phyloP scores from a whole-genome alignment of 2,888 invertebrate genomes.

The Odontocolon sp. region DNA sequence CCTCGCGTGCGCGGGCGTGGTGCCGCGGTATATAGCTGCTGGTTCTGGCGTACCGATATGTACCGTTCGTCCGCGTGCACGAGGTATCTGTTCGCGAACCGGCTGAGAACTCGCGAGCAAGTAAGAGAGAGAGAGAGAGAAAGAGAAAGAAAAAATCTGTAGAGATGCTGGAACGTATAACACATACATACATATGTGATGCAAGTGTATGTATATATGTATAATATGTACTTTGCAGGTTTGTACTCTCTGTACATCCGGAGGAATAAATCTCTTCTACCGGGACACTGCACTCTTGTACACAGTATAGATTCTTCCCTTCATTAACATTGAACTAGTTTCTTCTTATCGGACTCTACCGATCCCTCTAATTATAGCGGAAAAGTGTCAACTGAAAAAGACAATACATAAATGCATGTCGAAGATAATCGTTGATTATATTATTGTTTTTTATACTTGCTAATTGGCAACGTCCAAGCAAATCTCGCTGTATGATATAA shows the following conservation, averaged over 20 bases:
- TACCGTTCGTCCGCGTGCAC: slow-evolving; percentile 37
- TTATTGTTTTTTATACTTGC: not conserved
- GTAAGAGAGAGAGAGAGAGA: too few relatives aligned
- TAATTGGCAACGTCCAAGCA: not conserved
- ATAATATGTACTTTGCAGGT: slow-evolving; percentile 17
- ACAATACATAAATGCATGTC: not conserved
- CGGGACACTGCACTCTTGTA: slow-evolving; percentile 29
- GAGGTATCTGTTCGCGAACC: too few relatives aligned
- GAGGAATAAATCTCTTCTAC: slow-evolving; percentile 34
- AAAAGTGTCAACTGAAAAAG: not conserved
- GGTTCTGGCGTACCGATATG: slow-evolving; percentile 30
- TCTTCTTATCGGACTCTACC: slow-evolving; percentile 20
- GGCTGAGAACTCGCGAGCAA: slow-evolving; percentile 36
- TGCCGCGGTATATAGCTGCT: slow-evolving; percentile 54
- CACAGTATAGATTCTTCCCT: slow-evolving; percentile 12
- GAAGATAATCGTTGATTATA: not conserved
- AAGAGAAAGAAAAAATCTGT: too few relatives aligned
- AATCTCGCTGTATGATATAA: not conserved
- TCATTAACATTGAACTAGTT: slow-evolving; percentile 23
- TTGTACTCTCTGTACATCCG: slow-evolving; percentile 36
- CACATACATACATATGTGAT: slow-evolving; percentile 6
- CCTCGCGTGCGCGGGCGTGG: slow-evolving; percentile 78
- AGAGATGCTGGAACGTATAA: slow-evolving; percentile 26
- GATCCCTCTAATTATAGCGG: slow-evolving; percentile 21
- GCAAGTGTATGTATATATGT: not conserved